Base-by-base conservation (phyloP, 2,888 invertebrate genomes). In the Gerris lacustris region DNA sequence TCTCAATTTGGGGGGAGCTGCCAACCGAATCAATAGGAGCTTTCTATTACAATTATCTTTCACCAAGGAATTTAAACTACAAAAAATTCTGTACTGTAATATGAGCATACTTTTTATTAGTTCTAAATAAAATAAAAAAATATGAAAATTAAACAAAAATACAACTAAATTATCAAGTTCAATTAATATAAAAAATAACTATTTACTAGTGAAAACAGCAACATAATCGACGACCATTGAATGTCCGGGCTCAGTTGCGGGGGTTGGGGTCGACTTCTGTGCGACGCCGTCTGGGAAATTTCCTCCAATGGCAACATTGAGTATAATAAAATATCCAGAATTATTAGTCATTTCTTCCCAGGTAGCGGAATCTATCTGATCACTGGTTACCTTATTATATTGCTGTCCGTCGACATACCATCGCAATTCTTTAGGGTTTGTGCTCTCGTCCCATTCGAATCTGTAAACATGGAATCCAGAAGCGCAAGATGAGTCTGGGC, bases 401-500 rank as follows among this genome's bases (percentile, higher is more conserved):
- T 55, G 55, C 5, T 55, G 2, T 11, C 55, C 55, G 15, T 55
- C 55, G 15, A 55, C 15, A 15, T 55, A 55, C 55, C 55, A 55
- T 9, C 55, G 55, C 9, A 55, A 15, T 55, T 55, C 55, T 11
- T 11, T 55, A 55, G 55, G 55, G 55, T 55, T 55, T 55, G 9
- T 55, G 15, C 11, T 55, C 55, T 55, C 55, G 55, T 55, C 55
- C 55, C 55, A 55, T 55, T 55, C 55, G 55, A 55, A 55, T 55
- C 55, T 55, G 15, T 55, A 55, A 15, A 55, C 55, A 15, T 55
- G 55, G 55, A 55, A 55, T 1, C 55, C 55, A 55, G 9, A 2
- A 4, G 55, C 15, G 15, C 55, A 55, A 15, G 55, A 9, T 5
- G 11, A 11, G 15, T 1, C 5, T 2, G 55, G 55, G 5, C 55